phyloP scores from a whole-genome alignment of 2,113 vertebrate genomes.

The Dicaeum eximium region DNA sequence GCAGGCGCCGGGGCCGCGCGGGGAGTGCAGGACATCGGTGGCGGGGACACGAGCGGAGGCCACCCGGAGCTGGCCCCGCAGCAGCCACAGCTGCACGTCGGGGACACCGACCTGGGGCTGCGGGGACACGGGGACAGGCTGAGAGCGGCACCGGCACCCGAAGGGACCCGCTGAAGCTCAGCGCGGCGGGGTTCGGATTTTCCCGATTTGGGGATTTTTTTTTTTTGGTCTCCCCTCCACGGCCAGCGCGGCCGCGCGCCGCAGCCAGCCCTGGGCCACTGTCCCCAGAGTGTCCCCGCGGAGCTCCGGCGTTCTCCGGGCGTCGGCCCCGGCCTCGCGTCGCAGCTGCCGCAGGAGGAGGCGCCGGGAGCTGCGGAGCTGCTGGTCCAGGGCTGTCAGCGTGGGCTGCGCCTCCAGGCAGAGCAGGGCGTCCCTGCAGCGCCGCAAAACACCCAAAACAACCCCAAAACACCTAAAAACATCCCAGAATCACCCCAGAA shows the following conservation, averaged over 20 bases:
- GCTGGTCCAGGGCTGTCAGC: conserved; percentile 40
- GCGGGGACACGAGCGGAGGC: conserved; percentile 47
- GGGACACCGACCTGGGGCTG: conserved; percentile 69
- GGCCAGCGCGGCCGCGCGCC: neutral
- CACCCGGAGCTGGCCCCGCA: conserved; percentile 24
- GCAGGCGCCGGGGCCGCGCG: neutral
- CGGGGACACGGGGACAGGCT: neutral
- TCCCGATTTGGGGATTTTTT: rapidly evolving
- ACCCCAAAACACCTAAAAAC: neutral
- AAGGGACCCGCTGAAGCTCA: neutral
- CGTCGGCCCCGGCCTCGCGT: neutral
- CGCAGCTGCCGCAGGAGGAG: neutral
- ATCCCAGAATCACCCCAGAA: neutral
- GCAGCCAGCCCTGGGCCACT: conserved; percentile 58
- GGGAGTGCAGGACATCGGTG: conserved; percentile 54
- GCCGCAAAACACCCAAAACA: no score
- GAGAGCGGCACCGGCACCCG: neutral
- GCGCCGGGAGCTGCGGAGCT: conserved; percentile 25
- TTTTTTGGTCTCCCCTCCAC: neutral
- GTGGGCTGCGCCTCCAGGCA: neutral
- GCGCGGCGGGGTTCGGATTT: rapidly evolving
- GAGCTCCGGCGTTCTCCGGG: no score
- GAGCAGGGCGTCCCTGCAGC: conserved; percentile 32
- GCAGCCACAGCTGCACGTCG: conserved; percentile 68
- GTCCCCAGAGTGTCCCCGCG: neutral